phyloP scores from a whole-genome alignment of 30 jellyfish, hydroid and myxozoan species.

The Clytia hemisphaerica region DNA sequence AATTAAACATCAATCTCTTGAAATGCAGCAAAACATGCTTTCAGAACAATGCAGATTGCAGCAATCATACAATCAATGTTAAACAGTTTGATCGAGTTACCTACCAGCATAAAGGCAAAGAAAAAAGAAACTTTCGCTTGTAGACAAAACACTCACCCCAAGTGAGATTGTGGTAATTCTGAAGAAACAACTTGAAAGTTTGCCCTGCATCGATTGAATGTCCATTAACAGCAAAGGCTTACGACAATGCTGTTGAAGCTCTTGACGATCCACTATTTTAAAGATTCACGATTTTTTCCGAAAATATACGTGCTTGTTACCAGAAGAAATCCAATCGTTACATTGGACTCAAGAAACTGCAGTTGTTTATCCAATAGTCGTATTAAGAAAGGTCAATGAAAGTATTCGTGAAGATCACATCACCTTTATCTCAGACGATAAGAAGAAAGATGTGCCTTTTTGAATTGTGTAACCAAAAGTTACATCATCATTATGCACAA shows the following conservation, averaged over 20 bases:
- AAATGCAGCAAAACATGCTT: too few relatives aligned
- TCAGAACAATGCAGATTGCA: too few relatives aligned
- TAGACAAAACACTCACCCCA: too few relatives aligned
- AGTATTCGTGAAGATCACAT: background rate
- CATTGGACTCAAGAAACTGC: background rate
- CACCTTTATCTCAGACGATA: background rate
- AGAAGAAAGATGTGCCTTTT: background rate
- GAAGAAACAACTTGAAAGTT: background rate
- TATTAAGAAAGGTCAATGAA: background rate
- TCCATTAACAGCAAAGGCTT: slow-evolving; percentile 2
- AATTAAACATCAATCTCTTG: too few relatives aligned
- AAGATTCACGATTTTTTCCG: background rate
- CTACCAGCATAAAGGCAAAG: too few relatives aligned
- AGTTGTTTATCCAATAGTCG: background rate
- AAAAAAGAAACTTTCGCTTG: too few relatives aligned
- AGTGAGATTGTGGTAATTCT: background rate
- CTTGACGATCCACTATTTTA: background rate
- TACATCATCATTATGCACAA: background rate
- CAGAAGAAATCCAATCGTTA: slow-evolving; percentile 18
- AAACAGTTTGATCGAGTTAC: too few relatives aligned
- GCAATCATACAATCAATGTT: too few relatives aligned
- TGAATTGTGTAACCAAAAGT: background rate
- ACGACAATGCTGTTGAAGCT: background rate
- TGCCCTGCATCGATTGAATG: background rate
- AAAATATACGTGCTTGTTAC: background rate